A percentile compares a stretch with the other conserved stretches of the same genome.
Evolutionary conservation across 30 jellyfish, hydroid and myxozoan species (phyloP).

Genomic region (Chrysaora quinquecirrha): DNA sequence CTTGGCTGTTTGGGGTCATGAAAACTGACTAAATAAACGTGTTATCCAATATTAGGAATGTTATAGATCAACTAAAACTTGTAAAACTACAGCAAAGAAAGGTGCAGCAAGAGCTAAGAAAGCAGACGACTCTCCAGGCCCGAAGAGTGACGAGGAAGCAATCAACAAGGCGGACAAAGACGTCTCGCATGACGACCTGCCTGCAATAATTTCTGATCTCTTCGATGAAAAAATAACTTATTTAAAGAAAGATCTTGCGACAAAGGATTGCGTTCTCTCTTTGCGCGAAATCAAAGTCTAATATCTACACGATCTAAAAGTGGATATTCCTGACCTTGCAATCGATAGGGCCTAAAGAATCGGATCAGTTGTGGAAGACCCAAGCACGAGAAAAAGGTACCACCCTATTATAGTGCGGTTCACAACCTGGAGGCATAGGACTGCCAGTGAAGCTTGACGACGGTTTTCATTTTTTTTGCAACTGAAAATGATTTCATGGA

Average conservation of each 20-base stretch:
- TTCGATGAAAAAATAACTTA: neutral
- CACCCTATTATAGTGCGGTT: conserved; percentile 18
- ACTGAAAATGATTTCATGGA: conserved; percentile 12
- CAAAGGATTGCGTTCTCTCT: neutral
- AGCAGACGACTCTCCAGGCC: too few relatives aligned
- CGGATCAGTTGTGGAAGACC: conserved; percentile 15
- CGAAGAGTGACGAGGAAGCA: conserved; percentile 12
- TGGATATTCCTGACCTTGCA: conserved; percentile 17
- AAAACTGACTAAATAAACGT: too few relatives aligned
- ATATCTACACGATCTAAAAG: neutral
- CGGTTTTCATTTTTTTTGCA: conserved; percentile 5
- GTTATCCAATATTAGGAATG: too few relatives aligned
- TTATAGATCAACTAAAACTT: too few relatives aligned
- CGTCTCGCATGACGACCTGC: conserved; percentile 7
- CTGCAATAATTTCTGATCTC: neutral
- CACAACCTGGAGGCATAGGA: conserved; percentile 11
- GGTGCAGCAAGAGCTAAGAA: too few relatives aligned
- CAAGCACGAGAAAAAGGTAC: neutral
- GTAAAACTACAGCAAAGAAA: too few relatives aligned
- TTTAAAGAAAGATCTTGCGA: conserved; percentile 16
- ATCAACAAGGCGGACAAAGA: conserved; percentile 18
- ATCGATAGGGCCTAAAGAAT: conserved; percentile 15
- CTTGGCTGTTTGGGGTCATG: too few relatives aligned
- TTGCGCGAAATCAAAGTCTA: conserved; percentile 12
- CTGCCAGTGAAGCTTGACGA: conserved; percentile 22